A percentile compares a stretch with the other conserved stretches of the same genome.
phyloP scores from a whole-genome alignment of 2,113 vertebrate species.

The Phalacrocorax carbo region DNA sequence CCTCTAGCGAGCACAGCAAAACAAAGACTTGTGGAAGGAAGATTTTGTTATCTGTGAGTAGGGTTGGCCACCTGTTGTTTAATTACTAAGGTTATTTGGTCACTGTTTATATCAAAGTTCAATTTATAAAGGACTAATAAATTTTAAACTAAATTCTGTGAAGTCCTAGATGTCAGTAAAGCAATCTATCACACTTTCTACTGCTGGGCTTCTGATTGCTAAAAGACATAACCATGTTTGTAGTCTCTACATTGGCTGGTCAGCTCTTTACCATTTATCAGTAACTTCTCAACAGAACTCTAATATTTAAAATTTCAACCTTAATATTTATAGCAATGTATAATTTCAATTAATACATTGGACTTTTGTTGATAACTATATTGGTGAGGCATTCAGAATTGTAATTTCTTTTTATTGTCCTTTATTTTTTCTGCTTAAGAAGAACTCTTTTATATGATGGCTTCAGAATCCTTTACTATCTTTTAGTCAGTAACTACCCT shows the following conservation, averaged over 20 bases:
- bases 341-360: neutral
- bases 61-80: neutral
- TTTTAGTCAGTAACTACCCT: neutral
- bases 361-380: neutral
- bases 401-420: neutral
- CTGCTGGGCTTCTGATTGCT: neutral
- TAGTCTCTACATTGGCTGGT: neutral
- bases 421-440: neutral
- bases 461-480: neutral
- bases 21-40: neutral
- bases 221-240: neutral
- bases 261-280: neutral
- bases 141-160: neutral
- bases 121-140: neutral
- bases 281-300: neutral
- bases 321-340: neutral
- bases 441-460: neutral
- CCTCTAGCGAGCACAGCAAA: neutral
- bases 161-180: neutral
- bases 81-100: neutral
- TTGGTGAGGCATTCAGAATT: neutral
- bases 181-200: neutral
- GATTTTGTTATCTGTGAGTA: neutral
- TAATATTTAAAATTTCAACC: neutral
- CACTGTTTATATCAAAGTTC: neutral